A percentile compares a stretch with the other conserved stretches of the same genome.
Evolutionary conservation across 2,113 vertebrate species (phyloP).

Genomic region (Hipposideros armiger): DNA sequence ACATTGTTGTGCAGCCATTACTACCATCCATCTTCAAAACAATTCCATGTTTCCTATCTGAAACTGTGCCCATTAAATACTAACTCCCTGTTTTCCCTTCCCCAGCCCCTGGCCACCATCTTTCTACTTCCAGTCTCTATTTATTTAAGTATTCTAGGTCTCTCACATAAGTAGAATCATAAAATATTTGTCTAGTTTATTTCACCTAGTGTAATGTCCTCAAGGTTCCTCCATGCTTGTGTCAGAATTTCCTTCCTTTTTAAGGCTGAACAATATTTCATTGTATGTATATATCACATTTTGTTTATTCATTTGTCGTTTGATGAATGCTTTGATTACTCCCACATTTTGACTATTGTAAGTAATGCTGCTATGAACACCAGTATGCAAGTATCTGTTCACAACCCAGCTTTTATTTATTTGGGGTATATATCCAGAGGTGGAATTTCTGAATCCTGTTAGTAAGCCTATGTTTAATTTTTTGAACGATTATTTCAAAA

Average conservation of each 20-base stretch:
- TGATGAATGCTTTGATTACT: background rate
- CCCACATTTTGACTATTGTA: background rate
- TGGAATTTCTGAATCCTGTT: background rate
- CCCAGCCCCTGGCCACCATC: background rate
- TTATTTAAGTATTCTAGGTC: background rate
- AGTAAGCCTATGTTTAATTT: background rate
- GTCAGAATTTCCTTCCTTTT: constrained; percentile 1
- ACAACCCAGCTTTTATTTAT: background rate
- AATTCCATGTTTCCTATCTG: background rate
- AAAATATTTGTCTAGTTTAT: background rate
- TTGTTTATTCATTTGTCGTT: background rate
- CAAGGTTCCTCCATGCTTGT: background rate
- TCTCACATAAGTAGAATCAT: background rate
- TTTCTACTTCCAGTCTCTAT: background rate
- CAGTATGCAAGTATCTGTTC: background rate
- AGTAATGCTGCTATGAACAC: background rate
- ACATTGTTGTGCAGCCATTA: background rate
- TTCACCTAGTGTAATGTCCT: background rate
- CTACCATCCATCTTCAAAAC: background rate
- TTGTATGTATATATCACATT: background rate
- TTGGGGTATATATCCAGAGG: background rate
- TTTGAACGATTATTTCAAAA: background rate
- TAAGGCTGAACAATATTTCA: background rate
- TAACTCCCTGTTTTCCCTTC: background rate
- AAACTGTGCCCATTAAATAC: background rate